A percentile compares a stretch with the other conserved stretches of the same genome.
phyloP scores from a whole-genome alignment of 2,888 invertebrate genomes.

The Halictus quadricinctus region DNA sequence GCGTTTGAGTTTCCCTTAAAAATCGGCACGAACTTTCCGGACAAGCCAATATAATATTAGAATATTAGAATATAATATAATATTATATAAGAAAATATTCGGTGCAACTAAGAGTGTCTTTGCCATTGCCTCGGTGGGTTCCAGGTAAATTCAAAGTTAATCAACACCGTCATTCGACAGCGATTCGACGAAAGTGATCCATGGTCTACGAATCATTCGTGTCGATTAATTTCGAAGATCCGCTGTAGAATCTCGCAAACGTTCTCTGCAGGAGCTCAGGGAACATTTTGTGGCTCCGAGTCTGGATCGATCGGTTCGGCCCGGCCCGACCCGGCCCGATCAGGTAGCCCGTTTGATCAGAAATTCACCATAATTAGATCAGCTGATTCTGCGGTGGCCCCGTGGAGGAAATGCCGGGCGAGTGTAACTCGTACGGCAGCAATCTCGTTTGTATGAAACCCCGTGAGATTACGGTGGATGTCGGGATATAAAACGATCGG shows the following conservation, averaged over 20 bases:
- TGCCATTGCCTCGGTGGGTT: slow-evolving; percentile 1
- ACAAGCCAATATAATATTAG: no score
- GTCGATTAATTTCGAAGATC: not conserved
- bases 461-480: slow-evolving; percentile 37
- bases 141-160: slow-evolving; percentile 26
- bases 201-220: not conserved
- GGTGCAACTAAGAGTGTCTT: not conserved
- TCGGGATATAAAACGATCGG: slow-evolving; percentile 44
- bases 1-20: no score
- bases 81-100: no score
- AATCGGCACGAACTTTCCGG: no score
- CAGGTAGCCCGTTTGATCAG: slow-evolving; percentile 35
- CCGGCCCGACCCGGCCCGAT: not conserved
- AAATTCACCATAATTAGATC: slow-evolving; percentile 62
- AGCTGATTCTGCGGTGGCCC: slow-evolving; percentile 50
- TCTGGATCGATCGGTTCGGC: not conserved
- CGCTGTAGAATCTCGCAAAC: not conserved
- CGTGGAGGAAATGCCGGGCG: slow-evolving; percentile 51
- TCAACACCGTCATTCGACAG: not conserved
- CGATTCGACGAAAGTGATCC: not conserved
- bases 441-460: slow-evolving; percentile 48
- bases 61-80: no score
- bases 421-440: slow-evolving; percentile 11
- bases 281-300: not conserved
- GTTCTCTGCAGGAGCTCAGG: not conserved